Percentiles rank a stretch among this genome's conserved stretches.
Conservation (phyloP, 2,888 invertebrate species). For the Brachyptera risi region DNA sequence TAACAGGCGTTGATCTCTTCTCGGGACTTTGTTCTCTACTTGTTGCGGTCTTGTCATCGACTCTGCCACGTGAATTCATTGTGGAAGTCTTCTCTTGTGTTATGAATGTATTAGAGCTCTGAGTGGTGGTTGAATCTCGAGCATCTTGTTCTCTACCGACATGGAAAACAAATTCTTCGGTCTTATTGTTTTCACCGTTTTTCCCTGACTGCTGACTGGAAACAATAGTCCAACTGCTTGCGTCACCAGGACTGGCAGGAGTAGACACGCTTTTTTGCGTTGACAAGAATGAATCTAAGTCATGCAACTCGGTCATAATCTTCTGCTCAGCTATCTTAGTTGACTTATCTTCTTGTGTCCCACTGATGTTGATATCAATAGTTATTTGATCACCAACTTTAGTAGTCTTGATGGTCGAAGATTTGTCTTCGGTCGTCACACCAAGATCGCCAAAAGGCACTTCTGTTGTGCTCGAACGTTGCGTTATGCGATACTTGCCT, state of each 20-base stretch:
- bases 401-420: neutral
- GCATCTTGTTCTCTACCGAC: constrained; percentile 26
- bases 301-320: constrained; percentile 63
- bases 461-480: constrained; percentile 16
- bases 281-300: constrained; percentile 44
- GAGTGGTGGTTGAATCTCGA: neutral
- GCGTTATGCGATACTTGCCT: constrained; percentile 11
- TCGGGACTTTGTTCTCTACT: neutral
- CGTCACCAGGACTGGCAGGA: constrained; percentile 36
- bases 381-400: neutral
- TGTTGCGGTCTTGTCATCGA: neutral
- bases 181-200: constrained; percentile 43
- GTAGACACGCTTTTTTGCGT: constrained; percentile 32
- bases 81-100: constrained; percentile 9
- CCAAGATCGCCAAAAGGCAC: constrained; percentile 10
- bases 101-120: neutral
- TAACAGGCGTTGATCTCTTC: constrained; percentile 27
- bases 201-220: constrained; percentile 19
- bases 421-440: neutral
- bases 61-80: neutral
- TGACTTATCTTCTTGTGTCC: neutral
- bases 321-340: constrained; percentile 49
- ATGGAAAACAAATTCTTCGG: constrained; percentile 41
- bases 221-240: constrained; percentile 37
- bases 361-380: neutral